Base-by-base conservation (phyloP, 2,888 invertebrate species). In the Xiphydria camelus region DNA sequence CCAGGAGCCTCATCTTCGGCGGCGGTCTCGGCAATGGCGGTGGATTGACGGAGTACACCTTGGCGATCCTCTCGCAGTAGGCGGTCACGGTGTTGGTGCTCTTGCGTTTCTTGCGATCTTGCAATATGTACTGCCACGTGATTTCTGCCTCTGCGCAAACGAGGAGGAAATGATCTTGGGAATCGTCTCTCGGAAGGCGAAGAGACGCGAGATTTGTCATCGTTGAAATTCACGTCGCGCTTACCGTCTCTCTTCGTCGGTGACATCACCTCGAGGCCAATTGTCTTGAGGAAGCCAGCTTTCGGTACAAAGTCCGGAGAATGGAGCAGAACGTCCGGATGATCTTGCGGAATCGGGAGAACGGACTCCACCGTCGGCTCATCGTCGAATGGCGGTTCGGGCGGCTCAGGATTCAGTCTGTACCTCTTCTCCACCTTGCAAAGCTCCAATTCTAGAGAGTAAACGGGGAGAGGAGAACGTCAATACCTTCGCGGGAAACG, bases 121-220 rank as follows among this genome's bases (percentile, higher is more conserved):
- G 81, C 2, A 86, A 60, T 51, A 87, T 79, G 64, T 80, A 81
- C 58, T 80, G 78, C 87, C 87, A 87, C 34, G 79, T 78, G 38
- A 76, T 77, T 71, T 87, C 87, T 61, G 82, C 80, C 49, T 78
- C 84, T 84, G 76, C 40, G 78, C 80, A 18, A 15, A n/a, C n/a
- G n/a, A n/a, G n/a, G n/a, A n/a, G n/a, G n/a, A n/a, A n/a, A n/a
- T n/a, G n/a, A n/a, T n/a, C n/a, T n/a, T n/a, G n/a, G n/a, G n/a
- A n/a, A n/a, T n/a, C n/a, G n/a, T n/a, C n/a, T n/a, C n/a, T n/a
- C n/a, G n/a, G n/a, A n/a, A n/a, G n/a, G n/a, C n/a, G n/a, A n/a
- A n/a, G n/a, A n/a, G n/a, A n/a, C n/a, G n/a, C n/a, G n/a, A 29
- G 4, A 18, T 29, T 34, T 4, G 14, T 7, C 7, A 19, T 43